Percentiles rank a stretch among this genome's conserved stretches.
Evolutionary conservation across 2,888 invertebrate species (phyloP).

Genomic region (Aelia acuminata): DNA sequence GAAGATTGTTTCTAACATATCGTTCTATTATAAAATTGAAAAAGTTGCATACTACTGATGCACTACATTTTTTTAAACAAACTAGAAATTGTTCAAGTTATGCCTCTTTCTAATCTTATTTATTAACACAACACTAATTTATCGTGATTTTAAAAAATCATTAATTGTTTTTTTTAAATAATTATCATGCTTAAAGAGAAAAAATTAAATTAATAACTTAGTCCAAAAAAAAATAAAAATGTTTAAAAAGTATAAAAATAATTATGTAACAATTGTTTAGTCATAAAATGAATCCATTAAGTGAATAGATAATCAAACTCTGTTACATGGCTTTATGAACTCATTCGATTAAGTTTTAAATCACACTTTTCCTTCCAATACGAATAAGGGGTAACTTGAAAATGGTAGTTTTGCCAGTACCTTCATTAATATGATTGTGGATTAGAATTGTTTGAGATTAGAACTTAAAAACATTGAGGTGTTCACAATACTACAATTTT

Average conservation of each 20-base stretch:
- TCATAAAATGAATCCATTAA: neutral
- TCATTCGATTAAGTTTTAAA: neutral
- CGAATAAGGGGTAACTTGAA: too few relatives aligned
- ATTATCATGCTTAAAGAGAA: neutral
- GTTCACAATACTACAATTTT: too few relatives aligned
- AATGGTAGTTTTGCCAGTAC: too few relatives aligned
- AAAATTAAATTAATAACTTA: neutral
- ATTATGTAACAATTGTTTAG: neutral
- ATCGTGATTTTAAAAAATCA: neutral
- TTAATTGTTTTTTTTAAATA: too few relatives aligned
- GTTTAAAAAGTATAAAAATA: neutral
- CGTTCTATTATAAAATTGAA: constrained; percentile 2
- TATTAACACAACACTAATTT: neutral
- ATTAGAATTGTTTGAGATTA: too few relatives aligned
- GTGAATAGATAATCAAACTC: neutral
- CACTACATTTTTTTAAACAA: too few relatives aligned
- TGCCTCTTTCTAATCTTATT: neutral
- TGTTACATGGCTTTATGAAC: neutral
- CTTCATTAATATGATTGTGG: too few relatives aligned
- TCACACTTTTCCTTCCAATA: neutral
- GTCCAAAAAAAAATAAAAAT: neutral
- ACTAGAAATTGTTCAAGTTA: neutral
- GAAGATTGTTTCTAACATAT: neutral
- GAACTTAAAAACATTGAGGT: too few relatives aligned
- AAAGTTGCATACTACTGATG: neutral